Evolutionary conservation across 2,888 invertebrate species (phyloP).

Genomic region (Hypolimnas misippus): DNA sequence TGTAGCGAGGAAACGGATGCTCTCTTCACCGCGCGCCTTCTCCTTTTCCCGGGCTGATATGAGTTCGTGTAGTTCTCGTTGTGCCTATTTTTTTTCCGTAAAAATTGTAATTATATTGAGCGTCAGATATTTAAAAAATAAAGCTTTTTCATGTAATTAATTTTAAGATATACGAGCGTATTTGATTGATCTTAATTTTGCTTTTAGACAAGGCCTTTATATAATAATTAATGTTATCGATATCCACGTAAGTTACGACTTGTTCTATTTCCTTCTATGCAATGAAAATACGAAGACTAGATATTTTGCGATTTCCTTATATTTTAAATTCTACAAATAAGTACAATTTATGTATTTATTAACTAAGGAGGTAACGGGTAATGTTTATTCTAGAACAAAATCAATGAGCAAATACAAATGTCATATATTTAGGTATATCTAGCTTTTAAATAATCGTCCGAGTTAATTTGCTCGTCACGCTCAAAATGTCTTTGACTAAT

Average conservation of each 20-base stretch:
- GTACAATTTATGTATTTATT: not conserved
- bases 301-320: not conserved
- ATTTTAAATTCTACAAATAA: not conserved
- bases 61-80: constrained; percentile 86
- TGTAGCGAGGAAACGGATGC: constrained; percentile 79
- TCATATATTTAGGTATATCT: not conserved
- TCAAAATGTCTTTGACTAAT: constrained; percentile 10
- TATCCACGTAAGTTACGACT: not conserved
- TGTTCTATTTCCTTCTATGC: not conserved
- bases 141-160: no score
- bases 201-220: not conserved
- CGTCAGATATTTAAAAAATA: no score
- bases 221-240: not conserved
- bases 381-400: not conserved
- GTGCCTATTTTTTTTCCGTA: constrained; percentile 81
- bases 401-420: constrained; percentile 1
- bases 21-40: constrained; percentile 72
- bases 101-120: no score
- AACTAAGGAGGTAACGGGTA: not conserved
- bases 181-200: no score
- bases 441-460: not conserved
- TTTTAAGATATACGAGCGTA: no score
- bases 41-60: constrained; percentile 85
- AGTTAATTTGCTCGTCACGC: not conserved
- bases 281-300: not conserved